Evolutionary conservation across 1,140 invertebrate species (phyloP).

Genomic region (Gonioctena quinquepunctata): DNA sequence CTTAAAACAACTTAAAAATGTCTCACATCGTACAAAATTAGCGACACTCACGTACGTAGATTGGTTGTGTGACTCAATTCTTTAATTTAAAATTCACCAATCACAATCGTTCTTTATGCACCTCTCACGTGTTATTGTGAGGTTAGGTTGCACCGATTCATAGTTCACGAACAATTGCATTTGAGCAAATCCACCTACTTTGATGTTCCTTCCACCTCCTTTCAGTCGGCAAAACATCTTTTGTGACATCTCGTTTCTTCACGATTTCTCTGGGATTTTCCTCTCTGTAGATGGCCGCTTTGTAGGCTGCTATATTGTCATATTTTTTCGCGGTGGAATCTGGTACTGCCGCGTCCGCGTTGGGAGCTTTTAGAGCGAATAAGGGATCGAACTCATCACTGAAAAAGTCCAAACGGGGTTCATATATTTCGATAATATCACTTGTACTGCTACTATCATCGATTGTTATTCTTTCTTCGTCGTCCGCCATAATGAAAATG

Average conservation of each 20-base stretch:
- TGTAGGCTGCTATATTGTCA: slow-evolving; percentile 67
- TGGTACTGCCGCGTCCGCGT: slow-evolving; percentile 57
- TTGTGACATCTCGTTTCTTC: slow-evolving; percentile 21
- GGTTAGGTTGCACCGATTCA: not conserved
- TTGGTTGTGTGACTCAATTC: too few species aligned
- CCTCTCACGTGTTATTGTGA: slow-evolving; percentile 2
- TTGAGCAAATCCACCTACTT: slow-evolving; percentile 51
- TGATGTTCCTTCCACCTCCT: slow-evolving; percentile 56
- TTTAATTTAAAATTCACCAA: not conserved
- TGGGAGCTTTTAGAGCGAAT: slow-evolving; percentile 65
- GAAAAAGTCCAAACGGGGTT: slow-evolving; percentile 66
- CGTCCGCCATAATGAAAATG: slow-evolving; percentile 30
- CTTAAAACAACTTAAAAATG: too few species aligned
- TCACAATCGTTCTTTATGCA: not conserved
- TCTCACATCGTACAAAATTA: too few species aligned
- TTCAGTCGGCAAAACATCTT: slow-evolving; percentile 25
- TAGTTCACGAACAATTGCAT: not conserved
- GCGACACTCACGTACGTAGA: too few species aligned
- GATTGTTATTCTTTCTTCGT: not conserved
- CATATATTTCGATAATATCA: slow-evolving; percentile 50
- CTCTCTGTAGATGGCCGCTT: slow-evolving; percentile 44
- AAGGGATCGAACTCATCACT: slow-evolving; percentile 71
- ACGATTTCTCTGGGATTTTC: slow-evolving; percentile 15
- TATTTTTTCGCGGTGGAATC: slow-evolving; percentile 60
- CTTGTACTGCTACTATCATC: not conserved